These are phyloP conservation scores for Hydropsyche tenuis DNA, from an alignment of 1,140 invertebrate genomes.

Conservation along the genomic window DNA sequence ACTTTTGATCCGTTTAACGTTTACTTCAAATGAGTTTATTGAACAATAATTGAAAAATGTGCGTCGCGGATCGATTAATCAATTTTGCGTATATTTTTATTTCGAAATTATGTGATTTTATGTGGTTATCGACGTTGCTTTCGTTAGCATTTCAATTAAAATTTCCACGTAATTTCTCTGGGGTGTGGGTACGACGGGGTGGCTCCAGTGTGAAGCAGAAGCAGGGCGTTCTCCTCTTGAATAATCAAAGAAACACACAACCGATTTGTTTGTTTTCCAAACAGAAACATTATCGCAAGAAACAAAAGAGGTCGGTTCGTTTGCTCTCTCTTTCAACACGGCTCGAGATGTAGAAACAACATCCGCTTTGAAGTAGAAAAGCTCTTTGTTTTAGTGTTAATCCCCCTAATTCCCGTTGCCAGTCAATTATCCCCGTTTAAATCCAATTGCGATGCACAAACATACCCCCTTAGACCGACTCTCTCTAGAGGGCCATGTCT, in stretches of 20 bases:
- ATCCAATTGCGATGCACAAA: slow-evolving; percentile 51
- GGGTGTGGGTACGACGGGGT: neutral
- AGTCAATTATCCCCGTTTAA: slow-evolving; percentile 52
- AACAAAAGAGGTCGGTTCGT: slow-evolving; percentile 34
- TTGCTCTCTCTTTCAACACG: neutral
- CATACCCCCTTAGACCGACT: slow-evolving; percentile 30
- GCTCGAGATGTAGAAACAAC: slow-evolving; percentile 33
- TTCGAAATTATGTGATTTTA: too few species aligned
- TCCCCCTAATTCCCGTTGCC: slow-evolving; percentile 50
- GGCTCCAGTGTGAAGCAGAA: neutral
- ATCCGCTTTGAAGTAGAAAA: slow-evolving; percentile 49
- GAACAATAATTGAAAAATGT: too few species aligned
- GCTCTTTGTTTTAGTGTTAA: slow-evolving; percentile 51
- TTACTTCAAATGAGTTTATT: too few species aligned
- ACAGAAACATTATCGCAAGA: slow-evolving; percentile 36
- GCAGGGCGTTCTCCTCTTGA: slow-evolving; percentile 11
- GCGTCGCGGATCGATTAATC: too few species aligned
- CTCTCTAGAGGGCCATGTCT: slow-evolving; percentile 41
- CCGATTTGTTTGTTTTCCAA: slow-evolving; percentile 38
- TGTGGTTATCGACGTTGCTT: neutral
- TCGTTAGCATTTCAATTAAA: slow-evolving; percentile 15
- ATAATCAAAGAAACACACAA: slow-evolving; percentile 41
- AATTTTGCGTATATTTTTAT: too few species aligned
- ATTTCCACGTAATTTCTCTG: slow-evolving; percentile 28
- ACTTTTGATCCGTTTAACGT: too few species aligned